These are phyloP conservation scores for Enteromius anoplus DNA, from an alignment of 2,797 vertebrate genomes.

Conservation along the genomic window DNA sequence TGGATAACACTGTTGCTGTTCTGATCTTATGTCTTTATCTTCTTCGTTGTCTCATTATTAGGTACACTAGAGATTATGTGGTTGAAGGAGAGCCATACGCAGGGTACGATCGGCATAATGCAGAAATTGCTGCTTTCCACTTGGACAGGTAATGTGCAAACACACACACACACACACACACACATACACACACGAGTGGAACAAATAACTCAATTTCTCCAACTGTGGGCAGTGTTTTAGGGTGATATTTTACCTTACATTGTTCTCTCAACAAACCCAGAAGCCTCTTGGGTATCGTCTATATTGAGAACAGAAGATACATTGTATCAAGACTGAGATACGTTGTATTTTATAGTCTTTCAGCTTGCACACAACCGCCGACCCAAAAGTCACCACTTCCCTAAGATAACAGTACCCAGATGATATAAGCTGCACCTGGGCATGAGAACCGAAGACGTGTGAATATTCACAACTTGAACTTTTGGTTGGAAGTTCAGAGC, in stretches of 20 bases:
- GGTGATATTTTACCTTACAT: neutral
- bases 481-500: neutral
- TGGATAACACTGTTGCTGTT: neutral
- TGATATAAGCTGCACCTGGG: neutral
- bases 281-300: neutral
- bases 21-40: neutral
- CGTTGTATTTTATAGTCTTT: neutral
- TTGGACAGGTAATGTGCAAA: conserved; percentile 85
- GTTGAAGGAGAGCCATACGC: conserved; percentile 97
- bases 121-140: conserved; percentile 96
- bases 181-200: neutral
- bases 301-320: neutral
- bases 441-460: too few relatives aligned
- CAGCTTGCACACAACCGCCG: neutral
- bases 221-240: neutral
- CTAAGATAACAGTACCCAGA: neutral
- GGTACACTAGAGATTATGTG: conserved; percentile 90
- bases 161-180: neutral
- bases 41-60: conserved; percentile 64
- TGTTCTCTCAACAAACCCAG: neutral
- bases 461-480: neutral
- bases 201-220: neutral
- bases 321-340: neutral
- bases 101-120: conserved; percentile 96
- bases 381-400: too few relatives aligned